Evolutionary conservation across 1,140 invertebrate genomes (phyloP).

Genomic region (Dolichoris vasculosae): DNA sequence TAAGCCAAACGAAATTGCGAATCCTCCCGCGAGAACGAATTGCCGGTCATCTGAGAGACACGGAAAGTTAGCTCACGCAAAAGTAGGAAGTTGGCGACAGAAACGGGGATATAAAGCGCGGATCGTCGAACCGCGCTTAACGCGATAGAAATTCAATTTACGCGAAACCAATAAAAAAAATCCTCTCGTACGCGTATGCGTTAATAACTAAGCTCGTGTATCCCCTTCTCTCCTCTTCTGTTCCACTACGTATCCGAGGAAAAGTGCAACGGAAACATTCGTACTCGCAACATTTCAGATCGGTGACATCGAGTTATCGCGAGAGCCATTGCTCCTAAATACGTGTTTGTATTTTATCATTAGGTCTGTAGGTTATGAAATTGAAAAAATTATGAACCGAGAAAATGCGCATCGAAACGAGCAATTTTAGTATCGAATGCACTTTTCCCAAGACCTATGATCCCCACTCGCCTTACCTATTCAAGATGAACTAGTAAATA

Average conservation of each 20-base stretch:
- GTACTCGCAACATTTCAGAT: not conserved
- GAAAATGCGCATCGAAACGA: not conserved
- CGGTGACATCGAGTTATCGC: not conserved
- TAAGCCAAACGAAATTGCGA: not conserved
- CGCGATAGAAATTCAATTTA: conserved; percentile 57
- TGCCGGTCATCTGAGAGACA: not conserved
- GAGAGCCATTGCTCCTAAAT: not conserved
- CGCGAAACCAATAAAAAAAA: conserved; percentile 56
- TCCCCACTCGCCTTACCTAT: not conserved
- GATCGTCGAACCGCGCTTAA: not conserved
- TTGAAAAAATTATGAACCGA: not conserved
- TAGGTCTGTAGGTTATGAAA: not conserved
- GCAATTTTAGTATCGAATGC: not conserved
- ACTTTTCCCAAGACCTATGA: too few species aligned
- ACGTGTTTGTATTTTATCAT: not conserved
- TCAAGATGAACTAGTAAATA: not conserved
- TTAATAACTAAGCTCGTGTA: conserved; percentile 48
- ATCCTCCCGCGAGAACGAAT: not conserved
- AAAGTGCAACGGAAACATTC: not conserved
- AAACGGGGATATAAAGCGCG: not conserved
- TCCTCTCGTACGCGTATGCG: conserved; percentile 1
- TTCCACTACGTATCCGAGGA: not conserved
- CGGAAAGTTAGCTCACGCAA: not conserved
- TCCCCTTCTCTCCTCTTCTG: not conserved
- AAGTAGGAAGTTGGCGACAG: not conserved